Percentiles rank a stretch among this genome's conserved stretches.
phyloP scores from a whole-genome alignment of 2,797 vertebrate genomes.

The Coendou prehensilis region DNA sequence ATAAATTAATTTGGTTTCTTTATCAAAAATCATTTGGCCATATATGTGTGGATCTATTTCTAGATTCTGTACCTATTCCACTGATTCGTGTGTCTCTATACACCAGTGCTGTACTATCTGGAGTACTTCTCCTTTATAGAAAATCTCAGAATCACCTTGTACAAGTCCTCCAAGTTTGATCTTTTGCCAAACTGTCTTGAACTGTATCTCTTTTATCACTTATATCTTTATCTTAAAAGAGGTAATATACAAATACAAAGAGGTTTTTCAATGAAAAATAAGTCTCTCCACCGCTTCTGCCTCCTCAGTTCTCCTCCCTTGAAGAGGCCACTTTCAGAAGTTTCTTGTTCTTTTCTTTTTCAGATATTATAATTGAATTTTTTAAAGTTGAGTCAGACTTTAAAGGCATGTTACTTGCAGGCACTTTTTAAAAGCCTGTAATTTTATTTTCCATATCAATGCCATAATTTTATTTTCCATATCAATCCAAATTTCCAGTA shows the following conservation, averaged over 20 bases:
- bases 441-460: constrained; percentile 47
- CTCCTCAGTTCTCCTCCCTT: not conserved
- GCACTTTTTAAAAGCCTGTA: not conserved
- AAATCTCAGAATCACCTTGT: not conserved
- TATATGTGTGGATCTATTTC: not conserved
- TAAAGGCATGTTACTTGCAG: constrained; percentile 54
- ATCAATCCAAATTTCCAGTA: constrained; percentile 52
- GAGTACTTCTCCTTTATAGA: not conserved
- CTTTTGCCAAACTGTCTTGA: not conserved
- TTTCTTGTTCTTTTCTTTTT: constrained; percentile 51
- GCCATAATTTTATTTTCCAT: constrained; percentile 42
- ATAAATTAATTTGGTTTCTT: not conserved
- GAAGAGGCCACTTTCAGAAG: not conserved
- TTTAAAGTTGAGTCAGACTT: constrained; percentile 44
- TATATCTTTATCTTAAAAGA: not conserved
- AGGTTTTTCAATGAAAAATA: not conserved
- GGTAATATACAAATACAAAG: not conserved
- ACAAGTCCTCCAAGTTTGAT: not conserved
- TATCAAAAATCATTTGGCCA: not conserved
- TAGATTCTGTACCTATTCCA: not conserved
- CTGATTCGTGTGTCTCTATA: not conserved
- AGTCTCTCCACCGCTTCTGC: not conserved
- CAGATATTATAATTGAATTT: constrained; percentile 47
- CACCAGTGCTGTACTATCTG: not conserved
- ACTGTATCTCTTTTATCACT: not conserved